Percentiles rank a stretch among this genome's conserved stretches.
Evolutionary conservation across 2,797 vertebrate species (phyloP).

Genomic region (Scolopax bukidnonensis): DNA sequence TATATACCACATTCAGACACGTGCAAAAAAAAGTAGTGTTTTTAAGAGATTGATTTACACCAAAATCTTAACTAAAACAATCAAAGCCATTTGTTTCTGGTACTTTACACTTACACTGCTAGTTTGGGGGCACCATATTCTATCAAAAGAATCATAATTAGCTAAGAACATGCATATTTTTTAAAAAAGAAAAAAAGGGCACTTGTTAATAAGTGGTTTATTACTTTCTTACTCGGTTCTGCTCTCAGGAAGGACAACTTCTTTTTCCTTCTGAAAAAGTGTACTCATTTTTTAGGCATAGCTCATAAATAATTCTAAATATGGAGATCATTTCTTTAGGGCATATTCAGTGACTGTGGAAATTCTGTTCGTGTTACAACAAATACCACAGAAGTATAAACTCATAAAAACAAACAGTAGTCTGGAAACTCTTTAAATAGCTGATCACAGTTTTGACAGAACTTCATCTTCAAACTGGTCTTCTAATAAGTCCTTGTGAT

Average conservation of each 20-base stretch:
- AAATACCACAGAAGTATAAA: constrained; percentile 50
- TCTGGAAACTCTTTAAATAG: constrained; percentile 50
- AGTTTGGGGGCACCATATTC: neutral
- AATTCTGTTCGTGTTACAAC: constrained; percentile 43
- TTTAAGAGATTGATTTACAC: neutral
- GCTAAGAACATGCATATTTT: neutral
- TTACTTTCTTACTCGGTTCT: neutral
- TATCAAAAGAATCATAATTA: neutral
- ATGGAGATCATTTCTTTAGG: neutral
- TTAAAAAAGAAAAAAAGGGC: fast-evolving
- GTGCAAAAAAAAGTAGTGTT: neutral
- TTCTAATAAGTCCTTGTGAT: constrained; percentile 41
- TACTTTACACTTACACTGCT: neutral
- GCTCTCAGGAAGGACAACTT: neutral
- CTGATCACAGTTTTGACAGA: constrained; percentile 42
- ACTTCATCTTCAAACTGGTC: constrained; percentile 48
- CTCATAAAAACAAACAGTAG: constrained; percentile 56
- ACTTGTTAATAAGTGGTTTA: neutral
- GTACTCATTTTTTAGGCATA: neutral
- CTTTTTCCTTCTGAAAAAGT: neutral
- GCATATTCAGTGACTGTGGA: neutral
- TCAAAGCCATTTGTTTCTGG: neutral
- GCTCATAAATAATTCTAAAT: constrained; percentile 2
- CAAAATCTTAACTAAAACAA: neutral
- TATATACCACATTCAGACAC: fast-evolving